Evolutionary conservation across 1,140 invertebrate species (phyloP), one percentile per base, ranked within the genome.

Genomic region (Zaprionus gabonicus): DNA sequence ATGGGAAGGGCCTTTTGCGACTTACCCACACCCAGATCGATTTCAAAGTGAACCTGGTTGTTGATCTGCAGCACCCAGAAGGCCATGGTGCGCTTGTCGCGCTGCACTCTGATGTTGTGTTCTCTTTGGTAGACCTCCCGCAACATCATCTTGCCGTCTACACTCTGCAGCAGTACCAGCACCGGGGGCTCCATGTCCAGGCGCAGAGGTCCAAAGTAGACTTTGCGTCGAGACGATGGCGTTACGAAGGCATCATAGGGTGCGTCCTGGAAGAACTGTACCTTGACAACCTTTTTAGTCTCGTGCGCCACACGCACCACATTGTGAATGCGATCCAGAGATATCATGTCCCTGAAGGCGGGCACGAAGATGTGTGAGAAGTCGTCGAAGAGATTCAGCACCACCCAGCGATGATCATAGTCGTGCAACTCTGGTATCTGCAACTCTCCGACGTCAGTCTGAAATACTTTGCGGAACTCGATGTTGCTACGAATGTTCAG

Each of bases 291-390:
- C 57, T 93, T 92, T 3, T 86, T 68, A 2, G 74, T 82, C 9
- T 85, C 79, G 6, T 23, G 44, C 0, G 91, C 76, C 56, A 82
- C 75, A 7, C 69, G 63, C 53, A 91, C 76, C 1, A 92, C 84
- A 25, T 79, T 83, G 59, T 92, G 74, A 31, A 92, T 92, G 3
- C 91, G 78, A 71, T 91, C 90, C 53, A 87, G 36, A 0, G 91
- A 86, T 10, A 92, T 79, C 69, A 88, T 82, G 49, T 91, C 83
- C 6, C 66, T 68, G 41, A 91, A 91, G 4, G 84, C 72, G 2
- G 92, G 92, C 17, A 93, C 84, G 28, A 86, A 92, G 31, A 93
- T 93, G 58, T 93, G 92, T 2, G 92, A 93, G 56, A 93, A 93
- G 56, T 93, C 92, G 41, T 91, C 85, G 4, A 60, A 82, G 13